A percentile compares a stretch with the other conserved stretches of the same genome.
phyloP scores from a whole-genome alignment of 2,797 vertebrate genomes.

The Spea hammondii region DNA sequence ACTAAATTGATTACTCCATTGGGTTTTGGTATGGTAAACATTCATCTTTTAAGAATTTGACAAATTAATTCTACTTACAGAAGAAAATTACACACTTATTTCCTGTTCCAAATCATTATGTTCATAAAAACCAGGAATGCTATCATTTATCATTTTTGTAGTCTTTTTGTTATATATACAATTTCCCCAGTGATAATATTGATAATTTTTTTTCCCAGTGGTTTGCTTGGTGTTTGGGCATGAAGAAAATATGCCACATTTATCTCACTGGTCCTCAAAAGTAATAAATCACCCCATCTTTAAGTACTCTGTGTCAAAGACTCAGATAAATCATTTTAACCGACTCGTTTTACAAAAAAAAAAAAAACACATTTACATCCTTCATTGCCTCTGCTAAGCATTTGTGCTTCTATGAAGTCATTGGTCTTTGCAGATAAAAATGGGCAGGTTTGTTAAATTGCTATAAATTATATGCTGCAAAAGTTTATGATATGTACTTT shows the following conservation, averaged over 20 bases:
- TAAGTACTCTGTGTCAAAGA: background rate
- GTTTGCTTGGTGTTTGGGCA: background rate
- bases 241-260: background rate
- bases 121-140: conserved; percentile 24
- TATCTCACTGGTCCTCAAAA: background rate
- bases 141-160: conserved; percentile 31
- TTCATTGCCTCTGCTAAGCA: background rate
- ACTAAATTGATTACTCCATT: conserved; percentile 28
- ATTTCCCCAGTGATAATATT: conserved; percentile 2
- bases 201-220: conserved; percentile 16
- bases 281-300: background rate
- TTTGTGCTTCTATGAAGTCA: background rate
- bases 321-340: background rate
- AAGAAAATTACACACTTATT: conserved; percentile 39
- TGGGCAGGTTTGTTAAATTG: too few relatives aligned
- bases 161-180: background rate
- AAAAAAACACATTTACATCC: background rate
- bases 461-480: too few relatives aligned
- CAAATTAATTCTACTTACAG: conserved; percentile 40
- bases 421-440: too few relatives aligned
- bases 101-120: conserved; percentile 37
- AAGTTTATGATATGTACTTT: too few relatives aligned
- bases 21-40: conserved; percentile 22
- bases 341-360: too few relatives aligned
- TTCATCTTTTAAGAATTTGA: conserved; percentile 31